Evolutionary conservation across 2,888 invertebrate species (phyloP), one percentile per base, ranked within the genome.

Genomic region (Diadegma fenestrale): DNA sequence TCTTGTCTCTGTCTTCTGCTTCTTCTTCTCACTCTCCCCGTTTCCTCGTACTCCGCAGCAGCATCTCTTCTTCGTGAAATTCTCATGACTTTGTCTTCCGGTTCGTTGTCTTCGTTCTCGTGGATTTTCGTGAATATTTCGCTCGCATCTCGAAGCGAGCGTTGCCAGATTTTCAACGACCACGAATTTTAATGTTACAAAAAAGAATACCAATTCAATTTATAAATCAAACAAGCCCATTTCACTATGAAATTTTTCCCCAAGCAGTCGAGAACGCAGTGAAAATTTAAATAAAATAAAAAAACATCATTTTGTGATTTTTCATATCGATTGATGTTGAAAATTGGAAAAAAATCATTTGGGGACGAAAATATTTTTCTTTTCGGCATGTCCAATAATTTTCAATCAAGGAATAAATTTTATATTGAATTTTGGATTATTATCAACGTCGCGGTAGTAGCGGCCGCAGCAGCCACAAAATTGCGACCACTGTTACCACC

Each of bases 71-170:
- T 37, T 37, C 80, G 45, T 22, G 64, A 19, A 48, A 64, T 22
- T 48, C 76, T 66, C 73, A 63, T 45, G 48, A 37, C 76, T 64
- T 71, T 66, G 79, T 85, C 82, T 85, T 82, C 81, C 84, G 75
- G 85, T 85, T 85, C 85, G 81, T 85, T 85, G 81, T 85, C 69
- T 81, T 45, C 78, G 61, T 33, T 48, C 68, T 79, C 79, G 43
- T 33, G 26, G 19, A 43, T 78, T 45, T 79, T 48, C 54, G 48
- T 43, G 26, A 68, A 77, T 43, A 37, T 79, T 43, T 43, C 45
- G 14, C 10, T 30, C 30, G 26, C 61, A 33, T 14, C 41, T 54
- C 37, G 43, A 22, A n/a, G 12, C 30, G 43, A 41, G 41, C 77
- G 51, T 68, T 68, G 41, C 66, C 66, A 68, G 22, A 51, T 77